Base-by-base conservation (phyloP, 2,888 invertebrate genomes). In the Apocheima hispidaria region DNA sequence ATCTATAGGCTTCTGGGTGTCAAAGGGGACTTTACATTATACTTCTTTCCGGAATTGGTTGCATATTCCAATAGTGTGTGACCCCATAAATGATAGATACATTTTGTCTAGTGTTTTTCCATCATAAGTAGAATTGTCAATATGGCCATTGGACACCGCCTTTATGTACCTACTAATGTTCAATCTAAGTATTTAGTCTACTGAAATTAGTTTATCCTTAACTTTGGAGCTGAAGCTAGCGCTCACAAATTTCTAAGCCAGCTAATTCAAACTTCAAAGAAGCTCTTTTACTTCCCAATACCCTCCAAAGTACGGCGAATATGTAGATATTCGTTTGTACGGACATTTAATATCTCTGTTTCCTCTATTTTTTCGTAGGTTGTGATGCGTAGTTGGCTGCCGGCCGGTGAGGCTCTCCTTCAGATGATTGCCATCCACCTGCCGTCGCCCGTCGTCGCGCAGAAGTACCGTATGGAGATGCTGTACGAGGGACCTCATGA, bases 391-490 rank as follows among this genome's bases (percentile, higher is more conserved):
- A 97, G 97, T 66, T 99, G 99, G 99, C 94, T 99, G 90, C 99
- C 99, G 57, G 99, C 99, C 85, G 99, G 99, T 75, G 99, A 99
- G 91, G 98, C 99, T 81, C 94, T 99, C 80, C 97, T 99, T 93
- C 99, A 99, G 95, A 99, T 99, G 99, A 99, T 99, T 93, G 98
- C 99, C 93, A 99, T 99, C 88, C 99, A 99, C 87, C 94, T 99
- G 87, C 99, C 99, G 63, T 99, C 99, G 26, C 99, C 99, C 2
- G 99, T 99, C 54, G 98, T 98, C 62, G 99, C 99, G 56, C 99
- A 99, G 93, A 98, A 97, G 88, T 99, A 99, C 94, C 96, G 99
- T 93, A 98, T 98, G 97, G 99, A 99, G 94, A 97, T 99, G 97
- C 94, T 99, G 92, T 99, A 99, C 90, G 99, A 99, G 93, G 99